Evolutionary conservation across 2,797 vertebrate species (phyloP), one percentile per base, ranked within the genome.

Genomic region (Caiman crocodilus): DNA sequence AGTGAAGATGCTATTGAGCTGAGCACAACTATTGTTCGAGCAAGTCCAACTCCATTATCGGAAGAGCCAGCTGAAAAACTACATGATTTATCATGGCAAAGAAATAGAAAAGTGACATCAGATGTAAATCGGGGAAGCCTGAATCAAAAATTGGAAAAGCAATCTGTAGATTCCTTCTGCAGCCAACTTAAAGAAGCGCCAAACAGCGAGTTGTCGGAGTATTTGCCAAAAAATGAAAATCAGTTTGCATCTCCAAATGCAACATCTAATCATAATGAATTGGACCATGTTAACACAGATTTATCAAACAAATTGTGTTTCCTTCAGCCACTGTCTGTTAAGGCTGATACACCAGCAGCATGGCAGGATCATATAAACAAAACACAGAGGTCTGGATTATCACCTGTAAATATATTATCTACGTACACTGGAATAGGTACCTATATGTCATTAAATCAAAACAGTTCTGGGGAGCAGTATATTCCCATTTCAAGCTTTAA

Each of bases 1-100:
- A 98, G 65, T 80, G 98, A 99, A 90, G 93, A 96, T 59, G 96
- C 96, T 42, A 97, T 98, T 97, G 97, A 98, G 4, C 96, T 99
- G 85, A 99, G 99, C 96, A 99, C 99, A 88, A 99, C 99, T 78
- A 99, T 99, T 96, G 96, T 99, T 96, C 97, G 97, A 94, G 97
- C 98, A 89, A 99, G 99, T 95, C 99, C 99, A 67, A 97, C 98
- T 81, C 98, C 98, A 76, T 97, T 96, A 0, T 93, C 98, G 89
- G 98, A 99, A 28, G 94, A 94, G 28, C 86, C 90, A 73, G n/a
- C 85, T 21, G 97, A 92, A 63, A 96, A 90, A 58, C 74, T 77
- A 55, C 84, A 95, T 58, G 75, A 94, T 26, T 63, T 26, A 57
- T 88, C 56, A 1, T 32, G 79, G 87, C 94, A 96, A 84, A 95